Evolutionary conservation across 1,140 invertebrate genomes (phyloP).

Genomic region (Limonius californicus): DNA sequence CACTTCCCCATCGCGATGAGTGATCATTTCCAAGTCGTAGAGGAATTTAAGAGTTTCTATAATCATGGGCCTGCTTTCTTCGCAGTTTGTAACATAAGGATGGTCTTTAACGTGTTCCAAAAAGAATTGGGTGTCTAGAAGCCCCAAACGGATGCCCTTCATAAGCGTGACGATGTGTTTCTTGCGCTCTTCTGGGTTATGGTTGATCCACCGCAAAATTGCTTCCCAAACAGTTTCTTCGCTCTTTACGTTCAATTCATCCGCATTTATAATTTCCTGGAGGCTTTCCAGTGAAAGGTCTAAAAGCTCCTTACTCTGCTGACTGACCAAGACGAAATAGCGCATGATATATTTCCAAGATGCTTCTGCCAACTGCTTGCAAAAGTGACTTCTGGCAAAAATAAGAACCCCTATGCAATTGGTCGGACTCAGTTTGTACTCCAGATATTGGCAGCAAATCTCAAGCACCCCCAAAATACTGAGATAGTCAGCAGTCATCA

Average conservation of each 20-base stretch:
- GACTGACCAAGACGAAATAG: slow-evolving; percentile 67
- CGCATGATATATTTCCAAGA: slow-evolving; percentile 68
- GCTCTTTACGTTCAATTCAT: slow-evolving; percentile 67
- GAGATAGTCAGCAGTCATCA: slow-evolving; percentile 75
- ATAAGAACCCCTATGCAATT: slow-evolving; percentile 80
- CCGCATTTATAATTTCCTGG: slow-evolving; percentile 66
- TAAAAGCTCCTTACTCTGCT: slow-evolving; percentile 68
- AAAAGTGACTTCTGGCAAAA: slow-evolving; percentile 73
- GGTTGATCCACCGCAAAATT: slow-evolving; percentile 60
- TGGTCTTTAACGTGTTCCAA: slow-evolving; percentile 65
- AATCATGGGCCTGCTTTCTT: slow-evolving; percentile 64
- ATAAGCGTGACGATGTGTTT: slow-evolving; percentile 56
- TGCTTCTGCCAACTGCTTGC: slow-evolving; percentile 62
- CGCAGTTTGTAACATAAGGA: slow-evolving; percentile 59
- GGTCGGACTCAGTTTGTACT: slow-evolving; percentile 58
- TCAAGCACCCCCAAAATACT: slow-evolving; percentile 72
- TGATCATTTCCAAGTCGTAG: slow-evolving; percentile 70
- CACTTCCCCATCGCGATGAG: slow-evolving; percentile 55
- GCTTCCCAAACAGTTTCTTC: slow-evolving; percentile 66
- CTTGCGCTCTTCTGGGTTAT: slow-evolving; percentile 41
- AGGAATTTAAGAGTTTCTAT: slow-evolving; percentile 71
- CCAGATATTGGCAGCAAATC: slow-evolving; percentile 72
- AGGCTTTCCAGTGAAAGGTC: slow-evolving; percentile 66
- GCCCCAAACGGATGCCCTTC: slow-evolving; percentile 74
- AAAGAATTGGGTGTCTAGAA: slow-evolving; percentile 79